A percentile compares a stretch with the other conserved stretches of the same genome.
phyloP scores from a whole-genome alignment of 2,888 invertebrate genomes.

The Stratiomys singularior region DNA sequence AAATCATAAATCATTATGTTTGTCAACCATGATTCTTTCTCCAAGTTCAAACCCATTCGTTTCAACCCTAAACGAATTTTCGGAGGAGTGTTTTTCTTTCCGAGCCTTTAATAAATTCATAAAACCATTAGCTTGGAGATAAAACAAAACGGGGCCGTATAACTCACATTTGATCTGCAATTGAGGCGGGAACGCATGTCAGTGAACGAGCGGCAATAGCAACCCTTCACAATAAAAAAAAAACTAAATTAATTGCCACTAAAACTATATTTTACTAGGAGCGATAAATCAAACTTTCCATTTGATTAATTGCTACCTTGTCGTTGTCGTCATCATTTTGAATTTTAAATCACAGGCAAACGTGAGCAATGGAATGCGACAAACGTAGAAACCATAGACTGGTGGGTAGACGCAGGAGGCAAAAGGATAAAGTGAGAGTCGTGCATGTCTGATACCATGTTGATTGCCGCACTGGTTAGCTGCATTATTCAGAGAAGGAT shows the following conservation, averaged over 20 bases:
- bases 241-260: conserved; percentile 43
- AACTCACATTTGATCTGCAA: conserved; percentile 13
- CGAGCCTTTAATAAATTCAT: conserved; percentile 21
- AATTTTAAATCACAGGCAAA: conserved; percentile 33
- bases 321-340: conserved; percentile 30
- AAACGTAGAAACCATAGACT: background rate
- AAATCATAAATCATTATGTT: conserved; percentile 15
- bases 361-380: conserved; percentile 22
- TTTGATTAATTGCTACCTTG: conserved; percentile 40
- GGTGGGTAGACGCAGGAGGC: background rate
- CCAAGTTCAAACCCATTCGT: background rate
- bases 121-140: conserved; percentile 5
- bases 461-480: background rate
- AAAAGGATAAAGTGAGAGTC: no score
- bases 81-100: background rate
- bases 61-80: background rate
- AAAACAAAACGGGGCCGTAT: conserved; percentile 6
- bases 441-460: background rate
- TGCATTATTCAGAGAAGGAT: background rate
- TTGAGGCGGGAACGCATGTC: background rate
- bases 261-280: conserved; percentile 28
- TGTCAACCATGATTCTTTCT: background rate
- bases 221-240: background rate
- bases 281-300: conserved; percentile 37
- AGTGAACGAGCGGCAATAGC: background rate